Evolutionary conservation across 2,888 invertebrate genomes (phyloP).

Genomic region (Lepidocyrtinus sp.): DNA sequence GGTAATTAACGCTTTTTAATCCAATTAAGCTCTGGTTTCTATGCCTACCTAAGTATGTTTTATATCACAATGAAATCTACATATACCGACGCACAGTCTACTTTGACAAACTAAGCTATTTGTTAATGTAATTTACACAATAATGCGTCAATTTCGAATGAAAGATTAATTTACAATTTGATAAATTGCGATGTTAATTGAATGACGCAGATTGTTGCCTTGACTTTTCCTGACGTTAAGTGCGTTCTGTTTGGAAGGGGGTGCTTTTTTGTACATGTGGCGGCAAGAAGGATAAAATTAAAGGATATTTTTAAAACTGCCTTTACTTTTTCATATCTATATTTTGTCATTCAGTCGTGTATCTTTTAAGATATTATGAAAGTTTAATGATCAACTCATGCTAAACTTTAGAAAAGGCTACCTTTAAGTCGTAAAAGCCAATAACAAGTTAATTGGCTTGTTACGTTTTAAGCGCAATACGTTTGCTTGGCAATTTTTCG

Average conservation of each 20-base stretch:
- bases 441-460: constrained; percentile 20
- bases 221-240: constrained; percentile 19
- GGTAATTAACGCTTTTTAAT: too few relatives aligned
- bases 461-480: background rate
- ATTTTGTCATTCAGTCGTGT: background rate
- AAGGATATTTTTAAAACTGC: background rate
- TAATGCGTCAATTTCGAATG: too few relatives aligned
- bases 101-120: too few relatives aligned
- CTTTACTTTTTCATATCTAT: background rate
- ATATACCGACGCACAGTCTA: too few relatives aligned
- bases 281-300: background rate
- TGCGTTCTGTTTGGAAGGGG: too few relatives aligned
- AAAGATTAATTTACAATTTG: constrained; percentile 50
- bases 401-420: background rate
- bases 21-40: too few relatives aligned
- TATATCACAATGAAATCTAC: too few relatives aligned
- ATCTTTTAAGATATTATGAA: too few relatives aligned
- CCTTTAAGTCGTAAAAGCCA: constrained; percentile 6
- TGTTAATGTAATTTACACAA: too few relatives aligned
- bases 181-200: constrained; percentile 41
- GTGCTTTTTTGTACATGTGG: too few relatives aligned
- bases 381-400: background rate
- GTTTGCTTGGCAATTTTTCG: background rate
- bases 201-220: constrained; percentile 47
- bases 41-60: too few relatives aligned